Conservation (phyloP, 2,888 invertebrate species). For the Callinectes sapidus region DNA sequence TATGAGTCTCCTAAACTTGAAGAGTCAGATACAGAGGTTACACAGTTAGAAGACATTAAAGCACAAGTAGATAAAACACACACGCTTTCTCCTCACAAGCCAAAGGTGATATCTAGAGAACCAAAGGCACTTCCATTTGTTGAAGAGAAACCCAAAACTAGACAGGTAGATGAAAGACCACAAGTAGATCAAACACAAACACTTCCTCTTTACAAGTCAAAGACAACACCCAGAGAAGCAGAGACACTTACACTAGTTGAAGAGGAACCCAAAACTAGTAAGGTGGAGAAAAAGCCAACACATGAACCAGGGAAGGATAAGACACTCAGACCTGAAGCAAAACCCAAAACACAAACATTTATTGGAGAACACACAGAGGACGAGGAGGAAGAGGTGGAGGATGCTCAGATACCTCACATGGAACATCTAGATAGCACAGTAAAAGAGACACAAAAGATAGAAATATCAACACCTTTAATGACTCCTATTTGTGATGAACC, state of each 20-base stretch:
- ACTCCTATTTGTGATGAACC: not conserved
- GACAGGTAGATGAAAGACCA: not conserved
- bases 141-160: slow-evolving; percentile 23
- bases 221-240: slow-evolving; percentile 28
- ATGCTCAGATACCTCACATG: not conserved
- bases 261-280: slow-evolving; percentile 15
- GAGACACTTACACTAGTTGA: slow-evolving; percentile 40
- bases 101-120: slow-evolving; percentile 30
- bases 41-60: too few species aligned
- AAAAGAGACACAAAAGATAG: not conserved
- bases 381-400: not conserved
- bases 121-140: slow-evolving; percentile 36
- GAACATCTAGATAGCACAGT: not conserved
- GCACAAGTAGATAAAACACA: not conserved
- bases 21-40: too few species aligned
- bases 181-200: not conserved
- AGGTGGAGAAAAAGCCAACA: not conserved
- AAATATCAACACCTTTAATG: not conserved
- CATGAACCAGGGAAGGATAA: not conserved
- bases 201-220: slow-evolving; percentile 8
- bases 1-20: too few species aligned
- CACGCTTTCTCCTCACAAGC: not conserved
- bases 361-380: not conserved
- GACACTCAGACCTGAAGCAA: not conserved
- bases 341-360: not conserved